Percentiles rank a stretch among this genome's conserved stretches.
Evolutionary conservation across 2,888 invertebrate species (phyloP).

Genomic region (Pardosa pseudoannulata): DNA sequence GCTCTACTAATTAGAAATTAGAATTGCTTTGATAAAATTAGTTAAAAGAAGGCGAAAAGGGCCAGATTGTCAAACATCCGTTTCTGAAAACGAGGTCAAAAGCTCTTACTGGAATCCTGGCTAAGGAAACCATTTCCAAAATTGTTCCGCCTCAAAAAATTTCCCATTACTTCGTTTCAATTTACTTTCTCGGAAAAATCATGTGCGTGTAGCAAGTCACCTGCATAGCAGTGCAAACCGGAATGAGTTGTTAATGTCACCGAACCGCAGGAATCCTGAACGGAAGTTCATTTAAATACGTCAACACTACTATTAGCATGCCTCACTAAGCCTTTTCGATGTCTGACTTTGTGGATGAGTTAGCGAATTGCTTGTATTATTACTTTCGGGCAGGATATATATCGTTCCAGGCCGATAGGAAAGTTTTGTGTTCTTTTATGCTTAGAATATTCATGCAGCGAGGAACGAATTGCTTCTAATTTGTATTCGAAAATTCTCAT

Average conservation of each 20-base stretch:
- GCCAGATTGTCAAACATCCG: neutral
- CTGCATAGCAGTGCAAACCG: conserved; percentile 28
- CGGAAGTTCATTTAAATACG: conserved; percentile 49
- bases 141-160: conserved; percentile 16
- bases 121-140: neutral
- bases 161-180: conserved; percentile 35
- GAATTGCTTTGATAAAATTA: too few relatives aligned
- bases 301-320: conserved; percentile 49
- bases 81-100: conserved; percentile 1
- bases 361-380: neutral
- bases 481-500: too few relatives aligned
- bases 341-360: neutral
- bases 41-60: neutral
- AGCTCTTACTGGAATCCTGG: neutral
- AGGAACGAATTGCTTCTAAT: too few relatives aligned
- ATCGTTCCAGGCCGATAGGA: neutral
- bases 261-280: conserved; percentile 47
- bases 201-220: conserved; percentile 32
- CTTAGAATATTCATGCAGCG: too few relatives aligned
- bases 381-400: neutral
- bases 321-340: conserved; percentile 22
- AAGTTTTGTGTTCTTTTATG: neutral
- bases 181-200: conserved; percentile 38
- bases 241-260: conserved; percentile 30
- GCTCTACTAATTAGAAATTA: too few relatives aligned